Base-by-base conservation (phyloP, 2,113 vertebrate genomes). In the Machaerirhynchus nigripectus region DNA sequence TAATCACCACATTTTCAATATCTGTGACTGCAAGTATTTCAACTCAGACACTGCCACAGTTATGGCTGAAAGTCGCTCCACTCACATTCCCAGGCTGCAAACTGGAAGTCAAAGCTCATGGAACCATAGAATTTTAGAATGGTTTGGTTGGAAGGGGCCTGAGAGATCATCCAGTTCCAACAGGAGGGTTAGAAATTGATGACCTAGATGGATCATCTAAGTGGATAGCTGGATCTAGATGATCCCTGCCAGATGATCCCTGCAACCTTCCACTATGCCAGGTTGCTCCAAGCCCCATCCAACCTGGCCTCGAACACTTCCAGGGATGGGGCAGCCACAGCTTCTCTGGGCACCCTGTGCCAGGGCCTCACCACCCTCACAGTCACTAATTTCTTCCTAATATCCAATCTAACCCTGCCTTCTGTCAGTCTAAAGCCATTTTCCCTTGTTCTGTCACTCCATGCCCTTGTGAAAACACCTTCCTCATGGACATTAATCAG, bases 31-130 rank as follows among this genome's bases (percentile, higher is more conserved):
- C 10, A 23, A 75, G 37, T 52, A 69, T 68, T 87, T 37, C 31
- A 64, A 37, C 20, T 69, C n/a, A 35, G 37, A 40, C 22, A 56
- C 1, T 0, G 0, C 4, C n/a, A 28, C 0, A 3, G 1, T 26
- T 47, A 21, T 2, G 22, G 20, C 9, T 40, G 22, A 21, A 81
- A 79, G 35, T 57, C 0, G 0, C 44, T 21, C 12, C 9, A 10
- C 17, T 50, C 47, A n/a, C 9, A 7, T 70, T 40, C 10, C 15
- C 3, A 6, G 30, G 28, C 22, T 89, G 9, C 33, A 81, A 16
- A 42, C 21, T 18, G 19, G 15, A 85, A 63, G 12, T 35, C 1
- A 1, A 47, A 52, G 21, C 24, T 59, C 13, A 4, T 28, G 49
- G 40, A 74, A 44, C 6, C 18, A 28, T 2, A 13, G 37, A 76